These are phyloP conservation scores for Hylaeus anthracinus DNA, from an alignment of 1,140 invertebrate species.

Conservation along the genomic window DNA sequence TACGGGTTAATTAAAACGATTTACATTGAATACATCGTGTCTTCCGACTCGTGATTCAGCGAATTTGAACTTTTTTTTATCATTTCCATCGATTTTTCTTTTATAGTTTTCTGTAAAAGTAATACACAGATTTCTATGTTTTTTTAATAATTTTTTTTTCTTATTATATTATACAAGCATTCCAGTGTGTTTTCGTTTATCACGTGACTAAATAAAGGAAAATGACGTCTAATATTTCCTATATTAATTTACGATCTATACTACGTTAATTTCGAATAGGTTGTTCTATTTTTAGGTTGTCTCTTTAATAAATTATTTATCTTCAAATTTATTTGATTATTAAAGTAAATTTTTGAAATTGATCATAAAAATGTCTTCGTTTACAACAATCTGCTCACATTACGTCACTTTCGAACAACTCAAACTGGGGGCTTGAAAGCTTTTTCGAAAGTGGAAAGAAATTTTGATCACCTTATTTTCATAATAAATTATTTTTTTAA, in stretches of 20 bases:
- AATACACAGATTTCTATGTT: neutral
- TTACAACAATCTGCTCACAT: neutral
- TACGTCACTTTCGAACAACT: no score
- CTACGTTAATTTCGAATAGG: no score
- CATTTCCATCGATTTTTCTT: neutral
- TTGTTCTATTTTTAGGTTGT: neutral
- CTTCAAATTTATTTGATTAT: no score
- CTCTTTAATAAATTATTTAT: no score
- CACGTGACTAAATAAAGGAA: neutral
- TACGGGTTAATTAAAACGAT: neutral
- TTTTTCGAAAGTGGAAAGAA: neutral
- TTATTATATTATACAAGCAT: neutral
- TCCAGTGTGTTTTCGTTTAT: constrained; percentile 3
- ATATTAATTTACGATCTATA: neutral
- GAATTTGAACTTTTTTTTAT: neutral
- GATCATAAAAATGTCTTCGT: neutral
- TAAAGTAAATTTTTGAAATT: neutral
- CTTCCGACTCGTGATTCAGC: neutral
- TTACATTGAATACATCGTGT: neutral
- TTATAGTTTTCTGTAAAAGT: neutral
- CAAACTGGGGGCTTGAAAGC: no score
- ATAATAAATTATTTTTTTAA: neutral
- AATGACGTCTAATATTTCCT: neutral
- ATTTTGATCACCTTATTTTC: neutral
- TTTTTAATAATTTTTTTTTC: no score